A percentile compares a stretch with the other conserved stretches of the same genome.
These are phyloP conservation scores for Gortyna flavago DNA, from an alignment of 2,888 invertebrate genomes.

Conservation along the genomic window DNA sequence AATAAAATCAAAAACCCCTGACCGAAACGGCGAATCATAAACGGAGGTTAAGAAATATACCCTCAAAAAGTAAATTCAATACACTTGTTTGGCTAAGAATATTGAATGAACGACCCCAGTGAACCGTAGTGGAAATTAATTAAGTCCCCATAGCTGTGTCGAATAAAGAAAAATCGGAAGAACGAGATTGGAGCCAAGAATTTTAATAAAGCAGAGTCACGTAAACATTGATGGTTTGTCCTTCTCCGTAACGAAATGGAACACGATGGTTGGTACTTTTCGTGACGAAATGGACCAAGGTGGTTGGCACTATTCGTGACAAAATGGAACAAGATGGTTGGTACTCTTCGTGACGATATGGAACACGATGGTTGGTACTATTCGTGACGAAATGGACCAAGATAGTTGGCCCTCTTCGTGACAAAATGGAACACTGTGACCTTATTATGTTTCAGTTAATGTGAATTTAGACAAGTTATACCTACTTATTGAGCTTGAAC, in stretches of 20 bases:
- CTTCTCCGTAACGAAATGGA: conserved; percentile 42
- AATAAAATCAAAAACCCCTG: conserved; percentile 58
- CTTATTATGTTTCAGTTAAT: conserved; percentile 29
- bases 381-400: conserved; percentile 42
- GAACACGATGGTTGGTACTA: conserved; percentile 67
- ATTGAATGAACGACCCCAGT: conserved; percentile 72
- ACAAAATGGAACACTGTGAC: conserved; percentile 32
- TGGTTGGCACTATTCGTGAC: conserved; percentile 62
- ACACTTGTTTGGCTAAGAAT: conserved; percentile 70
- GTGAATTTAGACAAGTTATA: neutral
- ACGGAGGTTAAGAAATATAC: conserved; percentile 54
- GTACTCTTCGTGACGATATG: conserved; percentile 44
- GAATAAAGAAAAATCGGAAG: conserved; percentile 75
- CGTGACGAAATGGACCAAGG: conserved; percentile 60
- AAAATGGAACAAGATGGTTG: conserved; percentile 48
- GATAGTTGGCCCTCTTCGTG: conserved; percentile 50
- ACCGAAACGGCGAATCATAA: conserved; percentile 54
- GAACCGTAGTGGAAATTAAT: conserved; percentile 82
- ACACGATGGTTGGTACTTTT: conserved; percentile 46
- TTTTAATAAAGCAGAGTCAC: conserved; percentile 87
- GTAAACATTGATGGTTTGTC: conserved; percentile 83
- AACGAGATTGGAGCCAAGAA: conserved; percentile 81
- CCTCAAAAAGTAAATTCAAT: conserved; percentile 64
- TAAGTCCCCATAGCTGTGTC: conserved; percentile 76
- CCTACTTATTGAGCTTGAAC: neutral